Base-by-base conservation (phyloP, 2,113 vertebrate genomes). In the Stigmatopora argus region DNA sequence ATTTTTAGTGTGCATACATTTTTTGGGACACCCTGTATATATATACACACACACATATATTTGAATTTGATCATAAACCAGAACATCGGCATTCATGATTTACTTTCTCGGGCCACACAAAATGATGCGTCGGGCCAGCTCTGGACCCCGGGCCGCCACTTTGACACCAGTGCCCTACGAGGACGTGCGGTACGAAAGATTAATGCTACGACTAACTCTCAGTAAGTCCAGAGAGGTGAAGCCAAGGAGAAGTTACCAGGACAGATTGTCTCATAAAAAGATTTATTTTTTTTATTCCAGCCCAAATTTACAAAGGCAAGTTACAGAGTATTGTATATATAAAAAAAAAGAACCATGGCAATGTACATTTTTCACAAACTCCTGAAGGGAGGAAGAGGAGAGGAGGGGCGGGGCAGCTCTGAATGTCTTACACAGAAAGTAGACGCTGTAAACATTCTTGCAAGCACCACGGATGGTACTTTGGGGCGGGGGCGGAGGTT, bases 181-280 rank as follows among this genome's bases (percentile, higher is more conserved):
- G n/a, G n/a, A n/a, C n/a, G n/a, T n/a, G n/a, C n/a, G n/a, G n/a
- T n/a, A n/a, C n/a, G n/a, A n/a, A n/a, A n/a, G n/a, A n/a, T n/a
- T n/a, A 10, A 6, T 55, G 19, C 51, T 55, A 23, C 12, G 4
- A 55, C 52, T 23, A 26, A 60, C 19, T 6, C 15, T 38, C 17
- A 8, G 34, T 13, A 14, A 21, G n/a, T 45, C 11, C 19, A 21
- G n/a, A 44, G 3, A 45, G 59, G 12, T 44, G 7, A 56, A 73
- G 66, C 61, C 78, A 86, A 19, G 67, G 67, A 79, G 52, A 78
- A 82, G 62, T 62, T 81, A 70, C 21, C 69, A 77, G 86, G 84
- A 90, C 90, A 90, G 82, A 94, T 93, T 93, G 93, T 97, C 95
- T 96, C 94, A 95, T 96, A 95, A 95, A 95, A 98, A 96, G 94